Evolutionary conservation across 64 coral and sea anemone genomes (phyloP).

Genomic region (Catalaphyllia jardinei): DNA sequence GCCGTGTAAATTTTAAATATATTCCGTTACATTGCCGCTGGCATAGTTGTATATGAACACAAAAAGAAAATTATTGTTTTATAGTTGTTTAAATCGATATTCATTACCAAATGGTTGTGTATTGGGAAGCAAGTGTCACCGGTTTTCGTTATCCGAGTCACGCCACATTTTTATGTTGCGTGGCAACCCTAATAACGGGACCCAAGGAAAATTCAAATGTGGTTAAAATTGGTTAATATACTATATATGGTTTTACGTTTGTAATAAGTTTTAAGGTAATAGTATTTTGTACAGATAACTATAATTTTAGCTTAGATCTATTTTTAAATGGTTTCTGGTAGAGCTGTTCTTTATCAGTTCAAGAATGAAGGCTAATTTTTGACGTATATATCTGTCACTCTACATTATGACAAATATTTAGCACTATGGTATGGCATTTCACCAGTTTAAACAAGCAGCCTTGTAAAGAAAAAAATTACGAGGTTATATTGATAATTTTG

Average conservation of each 20-base stretch:
- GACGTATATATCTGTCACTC: neutral
- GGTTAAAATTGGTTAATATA: neutral
- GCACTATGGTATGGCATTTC: neutral
- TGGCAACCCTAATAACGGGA: neutral
- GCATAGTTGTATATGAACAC: neutral
- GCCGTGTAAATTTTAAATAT: neutral
- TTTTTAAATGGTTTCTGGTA: neutral
- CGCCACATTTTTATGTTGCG: neutral
- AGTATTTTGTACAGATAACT: neutral
- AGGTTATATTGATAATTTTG: too few relatives aligned
- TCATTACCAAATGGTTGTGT: neutral
- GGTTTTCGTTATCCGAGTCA: neutral
- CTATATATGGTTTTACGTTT: neutral
- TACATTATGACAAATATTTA: neutral
- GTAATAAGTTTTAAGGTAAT: conserved; percentile 4
- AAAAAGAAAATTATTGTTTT: neutral
- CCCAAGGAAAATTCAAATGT: neutral
- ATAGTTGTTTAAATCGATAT: neutral
- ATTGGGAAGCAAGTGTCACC: neutral
- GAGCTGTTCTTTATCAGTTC: neutral
- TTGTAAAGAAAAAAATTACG: too few relatives aligned
- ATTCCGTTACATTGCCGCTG: neutral
- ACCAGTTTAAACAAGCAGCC: too few relatives aligned
- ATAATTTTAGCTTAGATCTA: neutral
- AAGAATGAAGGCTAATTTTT: neutral